Evolutionary conservation across 2,888 invertebrate species (phyloP), one percentile per base, ranked within the genome.

Genomic region (Polyommatus icarus): DNA sequence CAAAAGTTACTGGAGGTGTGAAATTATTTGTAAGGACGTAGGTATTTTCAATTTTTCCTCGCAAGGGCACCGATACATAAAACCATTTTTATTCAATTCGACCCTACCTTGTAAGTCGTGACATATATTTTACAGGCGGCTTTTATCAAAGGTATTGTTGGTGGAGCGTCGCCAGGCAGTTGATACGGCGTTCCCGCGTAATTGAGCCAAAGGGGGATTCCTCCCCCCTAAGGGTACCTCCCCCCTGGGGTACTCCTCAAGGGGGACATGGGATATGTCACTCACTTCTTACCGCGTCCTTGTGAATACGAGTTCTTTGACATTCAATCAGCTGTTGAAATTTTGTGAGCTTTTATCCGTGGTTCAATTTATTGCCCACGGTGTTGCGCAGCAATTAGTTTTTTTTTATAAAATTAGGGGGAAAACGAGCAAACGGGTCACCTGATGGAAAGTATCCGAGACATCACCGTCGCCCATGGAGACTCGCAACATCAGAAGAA

Each of bases 141-240:
- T 29, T 67, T 67, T 67, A 67, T 67, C 67, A 67, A 67, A 67
- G 18, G 29, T 67, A 67, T 67, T 67, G 67, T 67, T 67, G 29
- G 67, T 29, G 67, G 18, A 67, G 67, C 67, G 61, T 24, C 24
- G 61, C 24, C 15, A 67, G 67, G 67, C 67, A 67, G 67, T 67
- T 67, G 67, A 67, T 67, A 67, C 67, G 67, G 29, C 67, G 67
- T 32, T 67, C 67, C 67, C 67, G 29, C 67, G 67, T 67, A 32
- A 67, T 67, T 67, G 67, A 67, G 67, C 32, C 18, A 67, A 67
- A 67, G 15, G 67, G 67, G 67, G 29, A 29, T 67, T 46, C 46
- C 46, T 46, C 46, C 18, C 54, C 5, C 18, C 54, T 18, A 54
- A 18, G 5, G 18, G 3, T 54, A 15, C 18, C 15, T 50, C 50